phyloP scores from a whole-genome alignment of 2,888 invertebrate genomes.

The Tetropium fuscum region DNA sequence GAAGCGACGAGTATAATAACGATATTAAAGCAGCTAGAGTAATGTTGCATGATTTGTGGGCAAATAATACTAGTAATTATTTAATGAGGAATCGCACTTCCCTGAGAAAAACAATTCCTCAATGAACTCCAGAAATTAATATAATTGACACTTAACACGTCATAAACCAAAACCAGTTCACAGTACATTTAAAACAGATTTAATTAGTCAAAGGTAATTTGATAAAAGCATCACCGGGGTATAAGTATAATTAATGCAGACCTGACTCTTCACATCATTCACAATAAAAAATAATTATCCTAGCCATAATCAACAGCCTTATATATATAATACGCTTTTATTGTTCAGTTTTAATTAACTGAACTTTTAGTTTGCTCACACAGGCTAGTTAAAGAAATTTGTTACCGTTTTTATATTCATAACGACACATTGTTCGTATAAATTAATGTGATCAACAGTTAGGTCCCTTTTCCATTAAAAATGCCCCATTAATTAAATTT shows the following conservation, averaged over 20 bases:
- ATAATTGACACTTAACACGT: conserved; percentile 41
- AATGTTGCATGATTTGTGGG: too few species aligned
- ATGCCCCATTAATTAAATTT: conserved; percentile 19
- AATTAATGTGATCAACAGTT: conserved; percentile 31
- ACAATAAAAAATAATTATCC: conserved; percentile 20
- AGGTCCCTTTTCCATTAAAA: conserved; percentile 20
- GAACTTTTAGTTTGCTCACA: conserved; percentile 47
- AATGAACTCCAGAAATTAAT: conserved; percentile 32
- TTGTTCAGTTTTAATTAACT: conserved; percentile 44
- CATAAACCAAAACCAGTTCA: conserved; percentile 48
- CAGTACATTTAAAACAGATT: conserved; percentile 44
- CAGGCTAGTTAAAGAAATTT: conserved; percentile 49
- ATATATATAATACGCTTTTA: conserved; percentile 32
- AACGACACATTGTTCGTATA: conserved; percentile 53
- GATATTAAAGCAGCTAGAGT: too few species aligned
- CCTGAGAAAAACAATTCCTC: conserved; percentile 36
- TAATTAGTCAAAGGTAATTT: conserved; percentile 49
- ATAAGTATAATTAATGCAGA: conserved; percentile 44
- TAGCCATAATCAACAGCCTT: conserved; percentile 16
- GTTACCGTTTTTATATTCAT: conserved; percentile 53
- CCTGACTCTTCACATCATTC: conserved; percentile 22
- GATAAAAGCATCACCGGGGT: conserved; percentile 48
- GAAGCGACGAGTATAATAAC: too few species aligned
- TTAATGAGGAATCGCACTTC: conserved; percentile 30
- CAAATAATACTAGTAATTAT: too few species aligned